Conservation (phyloP, 2,888 invertebrate genomes). For the Achlya flavicornis region DNA sequence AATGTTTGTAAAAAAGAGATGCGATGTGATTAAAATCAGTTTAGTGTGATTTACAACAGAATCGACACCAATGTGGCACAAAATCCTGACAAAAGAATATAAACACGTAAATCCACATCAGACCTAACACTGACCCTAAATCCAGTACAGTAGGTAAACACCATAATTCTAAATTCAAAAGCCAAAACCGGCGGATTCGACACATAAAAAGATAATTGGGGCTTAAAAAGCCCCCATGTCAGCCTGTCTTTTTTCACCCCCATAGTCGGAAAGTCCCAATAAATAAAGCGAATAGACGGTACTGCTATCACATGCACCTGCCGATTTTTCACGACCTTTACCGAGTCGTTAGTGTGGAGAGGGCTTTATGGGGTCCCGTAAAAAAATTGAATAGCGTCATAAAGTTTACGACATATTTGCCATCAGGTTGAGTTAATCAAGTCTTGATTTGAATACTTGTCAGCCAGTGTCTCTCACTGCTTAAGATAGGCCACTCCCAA, state of each 20-base stretch:
- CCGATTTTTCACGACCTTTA: constrained; percentile 60
- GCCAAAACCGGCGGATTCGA: constrained; percentile 14
- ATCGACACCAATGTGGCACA: background rate
- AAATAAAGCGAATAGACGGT: constrained; percentile 69
- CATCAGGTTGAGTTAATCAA: background rate
- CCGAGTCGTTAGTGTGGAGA: constrained; percentile 38
- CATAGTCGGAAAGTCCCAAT: constrained; percentile 57
- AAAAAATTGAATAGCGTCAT: background rate
- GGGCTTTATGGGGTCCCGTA: constrained; percentile 31
- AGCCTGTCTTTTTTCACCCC: constrained; percentile 48
- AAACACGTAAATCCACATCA: background rate
- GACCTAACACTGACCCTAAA: constrained; percentile 1
- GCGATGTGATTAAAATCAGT: too few relatives aligned
- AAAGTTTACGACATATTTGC: constrained; percentile 3
- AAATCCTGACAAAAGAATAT: background rate
- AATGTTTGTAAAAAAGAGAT: too few relatives aligned
- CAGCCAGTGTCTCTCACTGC: too few relatives aligned
- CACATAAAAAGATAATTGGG: constrained; percentile 54
- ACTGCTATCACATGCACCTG: constrained; percentile 76
- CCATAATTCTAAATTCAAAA: constrained; percentile 6
- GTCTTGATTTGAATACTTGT: background rate
- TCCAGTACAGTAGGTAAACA: constrained; percentile 4
- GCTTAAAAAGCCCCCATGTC: constrained; percentile 49
- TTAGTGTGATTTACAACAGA: too few relatives aligned
- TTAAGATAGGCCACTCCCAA: too few relatives aligned